Base-by-base conservation (phyloP, 2,888 invertebrate species). In the Agrochola lychnidis region DNA sequence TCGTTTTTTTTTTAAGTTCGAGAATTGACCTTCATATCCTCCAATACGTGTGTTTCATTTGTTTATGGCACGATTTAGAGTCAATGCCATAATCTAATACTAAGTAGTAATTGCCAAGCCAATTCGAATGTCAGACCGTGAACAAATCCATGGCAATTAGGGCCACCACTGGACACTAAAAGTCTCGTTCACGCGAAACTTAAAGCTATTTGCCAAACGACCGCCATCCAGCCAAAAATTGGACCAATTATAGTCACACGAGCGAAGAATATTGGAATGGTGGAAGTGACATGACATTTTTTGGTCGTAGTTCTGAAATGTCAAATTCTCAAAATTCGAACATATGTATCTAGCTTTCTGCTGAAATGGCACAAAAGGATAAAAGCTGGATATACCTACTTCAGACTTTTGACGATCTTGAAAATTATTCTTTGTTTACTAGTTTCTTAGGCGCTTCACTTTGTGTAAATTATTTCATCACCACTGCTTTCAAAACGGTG, bases 191-290 rank as follows among this genome's bases (percentile, higher is more conserved):
- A 78, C 86, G 86, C 81, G 81, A 88, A 91, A 92, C 90, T 90
- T 89, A 86, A 88, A 89, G 90, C 90, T 81, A 91, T 91, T 91
- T 91, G 89, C 88, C 88, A 88, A 90, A 91, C 89, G 90, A 89
- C 88, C 86, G 83, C 87, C 82, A 87, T 86, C 84, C 72, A 67
- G 76, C 87, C 90, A 91, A 90, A 91, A 91, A 91, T 89, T 89
- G 83, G 76, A 77, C 83, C 90, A 89, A 90, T 90, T 90, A 90
- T 85, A 59, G 82, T 76, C 83, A 87, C 78, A 82, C 81, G 76
- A 69, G 70, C 70, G 61, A 76, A 78, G 74, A 81, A 68, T 73
- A 63, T 75, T 69, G n/a, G 9, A 61, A n/a, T 45, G 5, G 10
- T 64, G 78, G 80, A 84, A 84, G 85, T 63, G 83, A 25, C 45